Conservation (phyloP, 2,888 invertebrate species). For the Thereva nobilitata region DNA sequence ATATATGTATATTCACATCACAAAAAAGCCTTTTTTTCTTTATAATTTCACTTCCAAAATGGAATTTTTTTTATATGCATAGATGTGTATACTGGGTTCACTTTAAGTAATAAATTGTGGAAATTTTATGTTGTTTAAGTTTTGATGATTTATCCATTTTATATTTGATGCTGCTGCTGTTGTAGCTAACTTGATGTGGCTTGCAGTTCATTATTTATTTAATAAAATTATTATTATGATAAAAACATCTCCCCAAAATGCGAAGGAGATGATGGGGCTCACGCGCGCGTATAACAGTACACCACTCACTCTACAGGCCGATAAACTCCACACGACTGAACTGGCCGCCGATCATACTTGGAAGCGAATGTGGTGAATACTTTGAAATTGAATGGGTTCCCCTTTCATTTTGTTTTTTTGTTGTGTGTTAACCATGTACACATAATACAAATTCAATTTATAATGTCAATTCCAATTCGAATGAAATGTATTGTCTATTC, state of each 20-base stretch:
- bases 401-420: too few species aligned
- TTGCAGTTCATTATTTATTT: slow-evolving; percentile 8
- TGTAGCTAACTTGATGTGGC: not conserved
- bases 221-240: slow-evolving; percentile 10
- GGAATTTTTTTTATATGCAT: slow-evolving; percentile 12
- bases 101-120: too few species aligned
- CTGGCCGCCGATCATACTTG: too few species aligned
- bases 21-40: not conserved
- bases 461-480: too few species aligned
- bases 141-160: slow-evolving; percentile 7
- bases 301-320: slow-evolving; percentile 23
- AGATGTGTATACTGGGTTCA: too few species aligned
- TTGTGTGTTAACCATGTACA: too few species aligned
- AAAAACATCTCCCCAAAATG: slow-evolving; percentile 17
- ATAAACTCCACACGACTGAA: slow-evolving; percentile 20
- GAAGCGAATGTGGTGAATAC: too few species aligned
- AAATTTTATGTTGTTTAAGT: not conserved
- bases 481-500: too few species aligned
- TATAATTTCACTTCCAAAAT: slow-evolving; percentile 34
- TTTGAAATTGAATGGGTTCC: too few species aligned
- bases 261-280: slow-evolving; percentile 7
- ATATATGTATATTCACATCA: too few species aligned
- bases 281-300: slow-evolving; percentile 22
- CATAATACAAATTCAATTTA: too few species aligned
- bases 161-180: not conserved